phyloP scores from a whole-genome alignment of 2,797 vertebrate genomes.

The Pteronotus mesoamericanus region DNA sequence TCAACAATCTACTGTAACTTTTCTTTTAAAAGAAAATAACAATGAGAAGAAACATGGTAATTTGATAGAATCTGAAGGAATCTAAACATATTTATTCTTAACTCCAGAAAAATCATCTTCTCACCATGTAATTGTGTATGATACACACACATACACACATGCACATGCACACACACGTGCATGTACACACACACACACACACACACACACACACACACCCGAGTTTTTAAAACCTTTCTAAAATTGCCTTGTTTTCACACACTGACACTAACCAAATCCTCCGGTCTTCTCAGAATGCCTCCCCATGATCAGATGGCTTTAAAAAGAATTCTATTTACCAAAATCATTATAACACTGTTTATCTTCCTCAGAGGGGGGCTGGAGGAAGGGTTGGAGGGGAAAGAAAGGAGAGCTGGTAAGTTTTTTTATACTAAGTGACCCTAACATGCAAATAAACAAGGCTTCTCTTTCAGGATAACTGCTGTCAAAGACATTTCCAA shows the following conservation, averaged over 20 bases:
- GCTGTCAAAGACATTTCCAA: slow-evolving; percentile 62
- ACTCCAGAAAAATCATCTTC: slow-evolving; percentile 10
- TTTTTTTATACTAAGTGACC: slow-evolving; percentile 61
- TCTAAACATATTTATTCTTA: slow-evolving; percentile 33
- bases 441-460: slow-evolving; percentile 57
- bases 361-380: slow-evolving; percentile 58
- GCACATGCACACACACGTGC: too few relatives aligned
- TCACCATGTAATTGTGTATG: not conserved
- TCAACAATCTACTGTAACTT: slow-evolving; percentile 2
- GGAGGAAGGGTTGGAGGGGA: slow-evolving; percentile 31
- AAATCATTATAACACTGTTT: slow-evolving; percentile 60
- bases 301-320: slow-evolving; percentile 47
- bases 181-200: too few relatives aligned
- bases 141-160: not conserved
- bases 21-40: slow-evolving; percentile 34
- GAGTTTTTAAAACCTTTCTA: slow-evolving; percentile 21
- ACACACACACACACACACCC: not conserved
- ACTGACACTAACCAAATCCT: slow-evolving; percentile 61
- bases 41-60: not conserved
- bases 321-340: slow-evolving; percentile 63
- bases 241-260: slow-evolving; percentile 59
- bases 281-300: slow-evolving; percentile 64
- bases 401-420: slow-evolving; percentile 42
- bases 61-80: not conserved
- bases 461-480: slow-evolving; percentile 54